Evolutionary conservation across 2,888 invertebrate species (phyloP), one percentile per base, ranked within the genome.

Genomic region (Chloroclystis v-ata): DNA sequence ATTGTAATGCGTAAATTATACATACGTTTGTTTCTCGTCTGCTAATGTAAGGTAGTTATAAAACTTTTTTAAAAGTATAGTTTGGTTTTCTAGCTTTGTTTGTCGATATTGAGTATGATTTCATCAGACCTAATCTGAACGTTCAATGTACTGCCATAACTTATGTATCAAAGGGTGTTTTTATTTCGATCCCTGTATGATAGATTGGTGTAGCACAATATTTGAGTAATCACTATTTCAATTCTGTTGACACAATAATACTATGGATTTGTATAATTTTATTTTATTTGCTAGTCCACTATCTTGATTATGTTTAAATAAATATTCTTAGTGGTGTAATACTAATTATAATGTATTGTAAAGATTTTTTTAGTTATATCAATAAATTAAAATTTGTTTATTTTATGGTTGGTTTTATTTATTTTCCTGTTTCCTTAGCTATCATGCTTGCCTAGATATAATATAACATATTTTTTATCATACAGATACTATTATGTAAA

Each of bases 331-430:
- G 86, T 72, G 70, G 82, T 85, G 82, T 85, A 86, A 84, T 78
- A 87, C 85, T 87, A 87, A 87, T 84, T 82, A 81, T 83, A 84
- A 84, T 82, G 83, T 86, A 84, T 82, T 82, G 82, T 87, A 84
- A 83, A 84, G 81, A 83, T 83, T 82, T 83, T 70, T 83, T 84
- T 84, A 82, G 81, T 82, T 84, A 82, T 80, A 85, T 84, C 85
- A 86, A 85, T 87, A 85, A 86, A 86, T 86, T 85, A 84, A 85
- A 86, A 84, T 85, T 87, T 87, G 86, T 86, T 87, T 86, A 87
- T 84, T 87, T 87, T 77, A 82, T 63, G 65, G 57, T 68, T 65
- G 57, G 69, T 79, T 77, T 79, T 70, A 72, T 77, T 77, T 65
- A 40, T 42, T 47, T 49, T 50, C 47, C 35, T 5, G n/a, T 20